Percentiles rank a stretch among this genome's conserved stretches.
phyloP scores from a whole-genome alignment of 1,140 invertebrate genomes.

The Harpegnathos saltator region DNA sequence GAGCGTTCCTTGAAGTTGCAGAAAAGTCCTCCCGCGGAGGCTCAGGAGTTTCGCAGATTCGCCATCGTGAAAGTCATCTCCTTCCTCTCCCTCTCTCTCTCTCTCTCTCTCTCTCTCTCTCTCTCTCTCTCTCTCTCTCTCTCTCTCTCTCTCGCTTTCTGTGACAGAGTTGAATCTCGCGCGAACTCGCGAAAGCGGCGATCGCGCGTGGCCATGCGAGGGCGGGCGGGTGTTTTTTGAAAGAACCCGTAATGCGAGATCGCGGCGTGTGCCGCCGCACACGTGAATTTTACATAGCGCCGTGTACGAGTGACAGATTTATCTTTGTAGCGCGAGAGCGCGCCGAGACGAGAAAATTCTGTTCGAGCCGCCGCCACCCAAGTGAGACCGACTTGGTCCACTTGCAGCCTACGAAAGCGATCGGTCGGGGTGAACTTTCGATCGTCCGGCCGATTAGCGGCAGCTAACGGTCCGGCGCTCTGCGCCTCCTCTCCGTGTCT shows the following conservation, averaged over 20 bases:
- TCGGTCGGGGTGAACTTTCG: conserved; percentile 15
- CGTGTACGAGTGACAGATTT: conserved; percentile 47
- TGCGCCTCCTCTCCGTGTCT: too few relatives aligned
- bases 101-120: too few relatives aligned
- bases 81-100: too few relatives aligned
- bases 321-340: conserved; percentile 7
- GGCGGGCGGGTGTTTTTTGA: background rate
- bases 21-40: too few relatives aligned
- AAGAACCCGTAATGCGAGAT: conserved; percentile 29
- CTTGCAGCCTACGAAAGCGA: conserved; percentile 11
- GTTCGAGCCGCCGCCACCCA: background rate
- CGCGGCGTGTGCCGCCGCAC: conserved; percentile 11
- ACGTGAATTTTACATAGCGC: conserved; percentile 16
- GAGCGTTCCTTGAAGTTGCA: too few relatives aligned
- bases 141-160: too few relatives aligned
- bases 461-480: background rate
- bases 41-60: too few relatives aligned
- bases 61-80: too few relatives aligned
- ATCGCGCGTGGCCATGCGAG: background rate
- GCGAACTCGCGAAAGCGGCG: background rate
- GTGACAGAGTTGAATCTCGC: too few relatives aligned
- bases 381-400: conserved; percentile 20
- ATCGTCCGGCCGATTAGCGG: background rate
- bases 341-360: conserved; percentile 18
- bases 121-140: too few relatives aligned